Evolutionary conservation across 1,140 invertebrate species (phyloP), one percentile per base, ranked within the genome.

Genomic region (Ephestia elutella): DNA sequence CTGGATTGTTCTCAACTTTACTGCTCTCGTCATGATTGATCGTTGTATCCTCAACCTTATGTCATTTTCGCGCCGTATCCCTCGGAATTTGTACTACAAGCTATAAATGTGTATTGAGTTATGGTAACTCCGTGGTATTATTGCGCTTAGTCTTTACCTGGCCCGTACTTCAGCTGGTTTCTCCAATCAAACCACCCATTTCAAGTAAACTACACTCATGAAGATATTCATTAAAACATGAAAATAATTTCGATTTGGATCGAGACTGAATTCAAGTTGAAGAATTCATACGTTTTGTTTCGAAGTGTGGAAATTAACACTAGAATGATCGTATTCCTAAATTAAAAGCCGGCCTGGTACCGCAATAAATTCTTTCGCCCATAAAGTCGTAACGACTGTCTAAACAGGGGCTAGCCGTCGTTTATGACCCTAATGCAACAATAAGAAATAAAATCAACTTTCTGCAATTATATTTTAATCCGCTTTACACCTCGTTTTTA

Each of bases 1-100:
- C 83, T 80, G 85, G 83, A 87, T 87, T 87, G 85, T 87, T 87
- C 83, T 86, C 83, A 74, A 71, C 59, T 86, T 87, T 87, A 86
- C 80, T 81, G 78, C 82, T 70, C 73, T 73, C 72, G 66, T 71
- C 77, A 65, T 87, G 85, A 85, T 87, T 87, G 82, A 87, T 87
- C 76, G 82, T 85, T 76, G 83, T 84, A 86, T 86, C 82, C 73
- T 80, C 81, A 64, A 73, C 77, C 84, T 87, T 84, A 83, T 86
- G 80, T 86, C 85, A 87, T 85, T 85, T 75, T 79, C 73, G 76
- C 76, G 59, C 77, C 73, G 74, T 80, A 81, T 78, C 77, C 75
- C 78, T 76, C 58, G 71, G 81, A 82, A 86, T 83, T 80, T 83
- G 85, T 78, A 79, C 78, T 80, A 74, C 75, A 68, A 71, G 80